A percentile compares a stretch with the other conserved stretches of the same genome.
Conservation (phyloP, 1,140 invertebrate species). For the Bombyx mori region ASM3026992v2 NC_085110.1:11484501-11485000, state of each 20-base stretch:
- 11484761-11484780: constrained; percentile 93
- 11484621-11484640: constrained; percentile 98
- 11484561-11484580: constrained; percentile 99
- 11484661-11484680: constrained; percentile 95
- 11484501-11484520: constrained; percentile 98
- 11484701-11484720: constrained; percentile 95
- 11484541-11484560: constrained; percentile 93
- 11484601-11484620: constrained; percentile 98
- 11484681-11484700: constrained; percentile 89
- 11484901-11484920: constrained; percentile 91
- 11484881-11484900: constrained; percentile 74
- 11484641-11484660: constrained; percentile 98
- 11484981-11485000: constrained; percentile 94
- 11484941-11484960: constrained; percentile 95
- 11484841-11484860: constrained; percentile 86
- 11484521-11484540: constrained; percentile 99
- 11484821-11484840: constrained; percentile 93
- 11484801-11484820: constrained; percentile 96
- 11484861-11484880: constrained; percentile 77
- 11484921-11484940: constrained; percentile 99
- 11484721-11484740: constrained; percentile 99
- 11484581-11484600: constrained; percentile 99
- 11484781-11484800: constrained; percentile 90
- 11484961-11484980: constrained; percentile 82
- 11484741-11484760: constrained; percentile 99